Conservation (phyloP, 1,140 invertebrate species). For the Arctopsyche grandis region DNA sequence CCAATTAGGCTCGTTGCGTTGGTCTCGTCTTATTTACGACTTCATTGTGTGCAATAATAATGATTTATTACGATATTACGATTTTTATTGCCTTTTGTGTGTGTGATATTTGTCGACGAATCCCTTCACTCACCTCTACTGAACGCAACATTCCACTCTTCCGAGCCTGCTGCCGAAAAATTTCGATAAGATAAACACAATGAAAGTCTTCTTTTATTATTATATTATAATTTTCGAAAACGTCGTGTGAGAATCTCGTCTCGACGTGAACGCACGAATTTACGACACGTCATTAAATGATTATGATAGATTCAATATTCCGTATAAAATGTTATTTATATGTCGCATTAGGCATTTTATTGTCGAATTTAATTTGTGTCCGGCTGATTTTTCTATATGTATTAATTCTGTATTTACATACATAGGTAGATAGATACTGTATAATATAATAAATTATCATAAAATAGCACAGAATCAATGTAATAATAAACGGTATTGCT, state of each 20-base stretch:
- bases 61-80: constrained; percentile 26
- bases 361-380: too few species aligned
- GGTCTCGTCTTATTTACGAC: constrained; percentile 24
- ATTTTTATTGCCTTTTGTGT: constrained; percentile 32
- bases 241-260: neutral
- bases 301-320: too few species aligned
- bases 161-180: neutral
- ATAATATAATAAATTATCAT: too few species aligned
- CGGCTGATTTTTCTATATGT: too few species aligned
- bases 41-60: constrained; percentile 30
- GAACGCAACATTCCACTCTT: neutral
- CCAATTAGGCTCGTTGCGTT: constrained; percentile 24
- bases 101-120: neutral
- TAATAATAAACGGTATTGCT: too few species aligned
- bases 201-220: neutral
- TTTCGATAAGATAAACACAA: neutral
- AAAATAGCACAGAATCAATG: too few species aligned
- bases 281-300: too few species aligned
- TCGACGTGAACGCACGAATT: neutral
- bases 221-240: neutral
- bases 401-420: too few species aligned
- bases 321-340: too few species aligned
- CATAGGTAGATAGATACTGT: too few species aligned
- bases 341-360: too few species aligned
- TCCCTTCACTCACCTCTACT: neutral